Evolutionary conservation across 2,888 invertebrate genomes (phyloP).

Genomic region (Drosophila mulleri): DNA sequence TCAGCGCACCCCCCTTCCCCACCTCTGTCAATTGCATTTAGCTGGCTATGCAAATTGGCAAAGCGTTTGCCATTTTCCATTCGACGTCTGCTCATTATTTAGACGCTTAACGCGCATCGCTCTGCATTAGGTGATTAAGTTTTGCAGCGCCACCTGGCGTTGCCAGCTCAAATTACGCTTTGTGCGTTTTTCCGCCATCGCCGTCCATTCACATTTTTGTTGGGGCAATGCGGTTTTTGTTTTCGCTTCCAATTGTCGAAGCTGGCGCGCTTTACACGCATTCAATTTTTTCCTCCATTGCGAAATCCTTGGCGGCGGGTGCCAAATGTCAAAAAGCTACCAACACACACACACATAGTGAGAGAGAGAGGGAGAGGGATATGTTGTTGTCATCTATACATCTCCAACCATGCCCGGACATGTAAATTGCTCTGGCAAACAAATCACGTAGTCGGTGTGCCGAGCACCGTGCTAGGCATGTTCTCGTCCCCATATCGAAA

Average conservation of each 20-base stretch:
- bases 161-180: conserved; percentile 52
- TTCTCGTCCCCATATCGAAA: conserved; percentile 57
- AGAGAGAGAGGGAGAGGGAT: conserved; percentile 5
- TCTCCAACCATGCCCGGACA: conserved; percentile 50
- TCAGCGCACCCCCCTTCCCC: no score
- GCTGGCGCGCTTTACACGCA: conserved; percentile 10
- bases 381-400: conserved; percentile 34
- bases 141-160: conserved; percentile 64
- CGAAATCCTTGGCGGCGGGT: conserved; percentile 46
- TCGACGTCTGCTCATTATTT: conserved; percentile 69
- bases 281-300: conserved; percentile 19
- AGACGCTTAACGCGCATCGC: conserved; percentile 69
- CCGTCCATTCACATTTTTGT: conserved; percentile 44
- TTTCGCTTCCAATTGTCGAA: conserved; percentile 43
- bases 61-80: conserved; percentile 47
- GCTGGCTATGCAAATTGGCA: conserved; percentile 68
- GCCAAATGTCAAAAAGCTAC: conserved; percentile 71
- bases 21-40: conserved; percentile 75
- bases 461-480: conserved; percentile 49
- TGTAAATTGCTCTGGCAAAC: conserved; percentile 77
- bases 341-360: no score
- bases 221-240: conserved; percentile 54
- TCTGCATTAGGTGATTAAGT: conserved; percentile 74
- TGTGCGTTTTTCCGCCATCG: conserved; percentile 15
- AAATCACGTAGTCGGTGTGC: conserved; percentile 68